These are phyloP conservation scores for Diaphora mendica DNA, from an alignment of 2,888 invertebrate species.

Conservation along the genomic window DNA sequence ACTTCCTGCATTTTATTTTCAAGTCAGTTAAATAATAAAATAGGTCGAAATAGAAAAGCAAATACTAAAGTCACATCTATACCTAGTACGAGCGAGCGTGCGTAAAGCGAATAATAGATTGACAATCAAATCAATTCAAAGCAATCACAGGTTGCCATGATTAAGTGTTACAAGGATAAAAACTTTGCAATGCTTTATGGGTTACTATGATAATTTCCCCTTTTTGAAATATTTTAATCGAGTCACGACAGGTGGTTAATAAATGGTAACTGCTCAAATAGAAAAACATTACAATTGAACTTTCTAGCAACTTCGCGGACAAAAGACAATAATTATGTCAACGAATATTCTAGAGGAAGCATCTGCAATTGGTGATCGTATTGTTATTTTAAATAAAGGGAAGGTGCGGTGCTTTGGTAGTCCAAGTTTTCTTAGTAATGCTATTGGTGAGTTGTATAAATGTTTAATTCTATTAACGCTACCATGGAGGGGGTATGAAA, in stretches of 20 bases:
- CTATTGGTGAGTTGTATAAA: constrained; percentile 29
- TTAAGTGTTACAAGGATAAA: too few species aligned
- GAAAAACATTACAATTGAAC: neutral
- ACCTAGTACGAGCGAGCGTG: too few species aligned
- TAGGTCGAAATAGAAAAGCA: too few species aligned
- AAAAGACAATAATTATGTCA: constrained; percentile 36
- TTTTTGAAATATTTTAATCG: neutral
- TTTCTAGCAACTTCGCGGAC: constrained; percentile 30
- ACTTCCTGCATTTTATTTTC: too few species aligned
- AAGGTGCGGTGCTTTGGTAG: constrained; percentile 35
- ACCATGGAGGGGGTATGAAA: too few species aligned
- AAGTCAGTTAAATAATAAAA: too few species aligned
- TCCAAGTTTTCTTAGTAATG: constrained; percentile 30
- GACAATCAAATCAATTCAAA: too few species aligned
- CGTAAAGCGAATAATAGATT: too few species aligned
- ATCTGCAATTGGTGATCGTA: constrained; percentile 31
- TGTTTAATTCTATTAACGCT: too few species aligned
- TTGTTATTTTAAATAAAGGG: constrained; percentile 33
- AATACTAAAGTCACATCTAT: too few species aligned
- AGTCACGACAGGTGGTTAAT: neutral
- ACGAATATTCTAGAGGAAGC: constrained; percentile 37
- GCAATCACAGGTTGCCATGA: too few species aligned
- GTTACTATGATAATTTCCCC: neutral
- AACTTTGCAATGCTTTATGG: neutral
- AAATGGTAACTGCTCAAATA: neutral